phyloP scores from a whole-genome alignment of 2,113 vertebrate genomes.

The Monarcha castaneiventris region DNA sequence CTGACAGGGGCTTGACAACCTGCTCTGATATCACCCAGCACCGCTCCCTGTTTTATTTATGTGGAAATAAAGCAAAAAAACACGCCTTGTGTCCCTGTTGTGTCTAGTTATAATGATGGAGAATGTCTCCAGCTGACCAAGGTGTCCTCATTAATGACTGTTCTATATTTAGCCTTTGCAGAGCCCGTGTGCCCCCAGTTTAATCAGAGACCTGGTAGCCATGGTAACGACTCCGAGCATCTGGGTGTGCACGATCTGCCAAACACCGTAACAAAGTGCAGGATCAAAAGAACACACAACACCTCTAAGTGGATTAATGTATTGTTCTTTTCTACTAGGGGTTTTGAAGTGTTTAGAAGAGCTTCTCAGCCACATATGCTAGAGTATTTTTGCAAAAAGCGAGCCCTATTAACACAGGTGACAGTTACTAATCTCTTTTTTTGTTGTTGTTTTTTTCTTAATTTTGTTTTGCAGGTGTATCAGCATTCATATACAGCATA shows the following conservation, averaged over 20 bases:
- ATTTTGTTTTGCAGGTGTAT: conserved; percentile 84
- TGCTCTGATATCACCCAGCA: background rate
- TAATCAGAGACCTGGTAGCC: conserved; percentile 54
- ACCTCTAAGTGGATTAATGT: background rate
- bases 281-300: background rate
- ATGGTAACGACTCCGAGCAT: conserved; percentile 34
- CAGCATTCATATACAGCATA: conserved; percentile 90
- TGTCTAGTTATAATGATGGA: background rate
- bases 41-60: background rate
- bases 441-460: conserved; percentile 13
- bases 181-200: conserved; percentile 17
- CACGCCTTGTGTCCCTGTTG: background rate
- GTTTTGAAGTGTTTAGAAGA: background rate
- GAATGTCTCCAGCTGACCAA: conserved; percentile 21
- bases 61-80: background rate
- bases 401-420: background rate
- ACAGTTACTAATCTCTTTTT: conserved; percentile 9
- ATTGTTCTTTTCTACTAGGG: background rate
- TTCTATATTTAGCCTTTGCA: conserved; percentile 44
- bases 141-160: conserved; percentile 42
- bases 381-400: background rate
- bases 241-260: background rate
- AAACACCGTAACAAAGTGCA: conserved; percentile 24
- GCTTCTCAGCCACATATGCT: background rate
- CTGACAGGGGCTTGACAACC: background rate